Evolutionary conservation across 2,797 vertebrate species (phyloP), one percentile per base, ranked within the genome.

Genomic region (Ptychobarbus kaznakovi): DNA sequence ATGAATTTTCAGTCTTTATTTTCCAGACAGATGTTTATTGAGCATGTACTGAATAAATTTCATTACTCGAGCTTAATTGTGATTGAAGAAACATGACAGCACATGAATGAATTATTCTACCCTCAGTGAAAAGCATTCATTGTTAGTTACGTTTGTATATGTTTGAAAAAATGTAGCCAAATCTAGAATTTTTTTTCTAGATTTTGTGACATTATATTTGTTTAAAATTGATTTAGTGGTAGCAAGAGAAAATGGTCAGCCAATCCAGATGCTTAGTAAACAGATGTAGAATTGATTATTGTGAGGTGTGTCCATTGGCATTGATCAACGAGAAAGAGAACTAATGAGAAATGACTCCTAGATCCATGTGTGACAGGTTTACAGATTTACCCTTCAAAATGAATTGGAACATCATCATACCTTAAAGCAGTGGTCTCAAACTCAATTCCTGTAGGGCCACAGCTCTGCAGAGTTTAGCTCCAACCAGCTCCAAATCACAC

Each of bases 281-380:
- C 49, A 77, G n/a, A 83, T 53, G 44, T 81, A 81, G 79, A 81
- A 53, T 51, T 53, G 65, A 81, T 81, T 69, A 51, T 68, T 61
- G 38, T 15, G 35, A 42, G 18, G 38, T 46, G 46, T 78, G 74
- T 69, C 6, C n/a, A 35, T 49, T 38, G 80, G 65, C 28, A 72
- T 49, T 28, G 40, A 80, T 80, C 22, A 9, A 49, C 25, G 7
- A 5, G 66, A 58, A 49, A 73, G 28, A 40, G 13, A 40, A 25
- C 38, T 51, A 42, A 65, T 80, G 66, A 72, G 6, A 69, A 80
- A 80, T 40, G 6, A 80, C 68, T 80, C 11, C 15, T 15, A 38
- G 53, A 73, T 80, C 49, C 35, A 40, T 68, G 7, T 61, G 65
- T 49, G 15, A 77, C 11, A 69, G 61, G 32, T 83, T 66, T 58